phyloP scores from a whole-genome alignment of 2,888 invertebrate species.

The Neuroscelio doddi region DNA sequence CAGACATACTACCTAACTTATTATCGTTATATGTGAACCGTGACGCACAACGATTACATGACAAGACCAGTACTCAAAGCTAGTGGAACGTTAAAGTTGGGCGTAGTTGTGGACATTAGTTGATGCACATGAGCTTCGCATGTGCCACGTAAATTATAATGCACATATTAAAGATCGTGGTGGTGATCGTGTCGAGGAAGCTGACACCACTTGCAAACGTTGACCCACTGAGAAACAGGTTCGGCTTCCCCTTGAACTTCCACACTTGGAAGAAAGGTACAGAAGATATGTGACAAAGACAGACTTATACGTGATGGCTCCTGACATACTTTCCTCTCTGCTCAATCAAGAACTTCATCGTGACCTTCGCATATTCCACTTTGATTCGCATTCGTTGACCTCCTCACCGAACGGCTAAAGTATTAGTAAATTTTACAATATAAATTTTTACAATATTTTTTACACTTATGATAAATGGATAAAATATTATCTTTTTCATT shows the following conservation, averaged over 20 bases:
- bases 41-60: slow-evolving; percentile 33
- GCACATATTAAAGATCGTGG: slow-evolving; percentile 12
- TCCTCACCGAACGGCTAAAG: no score
- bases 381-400: slow-evolving; percentile 19
- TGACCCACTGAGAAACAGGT: slow-evolving; percentile 71
- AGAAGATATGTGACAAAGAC: no score
- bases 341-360: slow-evolving; percentile 58
- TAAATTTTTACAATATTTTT: no score
- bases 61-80: no score
- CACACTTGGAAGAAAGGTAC: slow-evolving; percentile 30
- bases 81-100: no score
- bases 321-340: slow-evolving; percentile 69
- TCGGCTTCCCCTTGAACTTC: slow-evolving; percentile 66
- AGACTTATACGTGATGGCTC: slow-evolving; percentile 66
- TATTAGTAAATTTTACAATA: no score
- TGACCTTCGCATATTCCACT: slow-evolving; percentile 65
- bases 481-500: no score
- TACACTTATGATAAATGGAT: no score
- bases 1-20: no score
- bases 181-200: no score
- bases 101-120: no score
- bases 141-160: no score
- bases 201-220: slow-evolving; percentile 60
- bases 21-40: slow-evolving; percentile 37
- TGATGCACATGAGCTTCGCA: slow-evolving; percentile 33